Base-by-base conservation (phyloP, 2,113 vertebrate genomes). In the Amblyopsis rosae region DNA sequence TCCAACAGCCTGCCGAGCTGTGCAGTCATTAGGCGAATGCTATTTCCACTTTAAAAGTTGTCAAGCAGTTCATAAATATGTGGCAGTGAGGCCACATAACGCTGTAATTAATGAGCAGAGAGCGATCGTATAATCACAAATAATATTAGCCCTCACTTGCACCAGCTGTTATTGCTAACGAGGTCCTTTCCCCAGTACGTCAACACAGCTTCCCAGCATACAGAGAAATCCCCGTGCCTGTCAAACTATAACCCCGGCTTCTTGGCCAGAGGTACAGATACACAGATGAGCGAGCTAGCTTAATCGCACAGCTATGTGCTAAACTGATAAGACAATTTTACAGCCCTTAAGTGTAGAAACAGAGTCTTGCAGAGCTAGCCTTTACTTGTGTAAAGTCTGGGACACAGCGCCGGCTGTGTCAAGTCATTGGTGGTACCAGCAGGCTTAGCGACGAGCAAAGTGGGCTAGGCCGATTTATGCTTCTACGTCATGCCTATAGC, bases 21-120 rank as follows among this genome's bases (percentile, higher is more conserved):
- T 41, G 35, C 13, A 51, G 49, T 15, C 11, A 51, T 12, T 51
- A 51, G 49, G 26, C 60, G 12, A 61, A 60, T 60, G 48, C 3
- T 17, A 53, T 62, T 48, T 53, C 12, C 3, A 11, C 12, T 69
- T 65, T 59, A 6, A 73, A 65, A 55, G 45, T 60, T 62, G 48
- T 59, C 13, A 59, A 12, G 32, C 59, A 66, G 63, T 67, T 35
- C 47, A 50, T 63, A 65, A 69, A 53, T 72, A 13, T 45, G 56
- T 67, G 63, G 11, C 49, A 50, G 50, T 65, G 65, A 65, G 41
- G 46, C 41, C 63, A 75, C 35, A 62, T 58, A 73, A 61, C 45
- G 59, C 78, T 15, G 56, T 82, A 73, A 83, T 69, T 71, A 77
- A 85, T 80, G 75, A 85, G 67, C 59, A 70, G 73, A 65, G 51